Evolutionary conservation across 2,888 invertebrate species (phyloP).

Genomic region (Rhagonycha lutea): DNA sequence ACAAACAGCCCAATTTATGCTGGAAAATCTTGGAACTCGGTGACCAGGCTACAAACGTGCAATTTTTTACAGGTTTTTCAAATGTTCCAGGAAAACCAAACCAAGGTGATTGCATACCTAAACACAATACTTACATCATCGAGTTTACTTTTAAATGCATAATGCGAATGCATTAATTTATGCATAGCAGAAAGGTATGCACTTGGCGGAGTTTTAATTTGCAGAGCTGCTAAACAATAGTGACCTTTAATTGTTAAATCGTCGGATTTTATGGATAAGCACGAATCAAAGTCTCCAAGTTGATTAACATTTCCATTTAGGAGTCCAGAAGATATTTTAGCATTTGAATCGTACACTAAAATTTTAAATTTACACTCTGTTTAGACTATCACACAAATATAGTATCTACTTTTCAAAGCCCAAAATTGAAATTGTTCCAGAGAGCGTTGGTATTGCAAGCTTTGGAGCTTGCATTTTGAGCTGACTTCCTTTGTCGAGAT

Average conservation of each 20-base stretch:
- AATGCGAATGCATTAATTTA: constrained; percentile 63
- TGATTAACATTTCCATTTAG: constrained; percentile 54
- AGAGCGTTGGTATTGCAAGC: constrained; percentile 45
- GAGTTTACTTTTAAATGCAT: constrained; percentile 66
- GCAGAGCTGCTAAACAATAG: constrained; percentile 68
- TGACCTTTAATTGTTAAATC: constrained; percentile 58
- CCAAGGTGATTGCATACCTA: not conserved
- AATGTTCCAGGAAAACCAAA: not conserved
- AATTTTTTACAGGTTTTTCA: not conserved
- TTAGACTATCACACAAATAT: not conserved
- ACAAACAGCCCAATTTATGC: constrained; percentile 71
- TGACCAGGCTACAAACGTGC: constrained; percentile 65
- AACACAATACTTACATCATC: constrained; percentile 64
- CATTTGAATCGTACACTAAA: constrained; percentile 55
- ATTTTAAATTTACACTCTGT: not conserved
- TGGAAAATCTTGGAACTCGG: constrained; percentile 68
- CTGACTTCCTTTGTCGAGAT: constrained; percentile 44
- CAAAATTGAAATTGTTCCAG: constrained; percentile 49
- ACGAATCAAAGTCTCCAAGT: constrained; percentile 54
- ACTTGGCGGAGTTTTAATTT: constrained; percentile 59
- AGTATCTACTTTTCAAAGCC: constrained; percentile 51
- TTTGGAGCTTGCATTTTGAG: constrained; percentile 46
- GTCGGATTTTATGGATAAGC: constrained; percentile 42
- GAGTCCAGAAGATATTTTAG: constrained; percentile 53
- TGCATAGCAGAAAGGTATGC: constrained; percentile 59